Evolutionary conservation across 2,888 invertebrate genomes (phyloP).

Genomic region (Cyrtodaria siliqua): DNA sequence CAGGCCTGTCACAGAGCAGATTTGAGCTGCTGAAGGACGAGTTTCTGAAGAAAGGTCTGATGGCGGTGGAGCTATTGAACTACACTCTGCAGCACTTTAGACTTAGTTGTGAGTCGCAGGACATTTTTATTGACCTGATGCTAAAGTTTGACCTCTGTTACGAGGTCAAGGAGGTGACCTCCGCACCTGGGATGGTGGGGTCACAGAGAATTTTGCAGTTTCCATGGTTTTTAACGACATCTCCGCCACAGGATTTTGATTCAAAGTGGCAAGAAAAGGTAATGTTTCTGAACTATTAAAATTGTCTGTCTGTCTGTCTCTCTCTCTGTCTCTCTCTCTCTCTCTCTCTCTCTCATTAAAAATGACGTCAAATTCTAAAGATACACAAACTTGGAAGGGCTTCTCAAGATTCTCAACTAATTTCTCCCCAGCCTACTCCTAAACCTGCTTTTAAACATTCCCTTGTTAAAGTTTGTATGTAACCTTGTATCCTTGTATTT

Average conservation of each 20-base stretch:
- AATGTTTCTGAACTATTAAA: no score
- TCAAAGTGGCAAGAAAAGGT: slow-evolving; percentile 71
- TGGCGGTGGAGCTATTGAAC: slow-evolving; percentile 77
- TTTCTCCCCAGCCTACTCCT: no score
- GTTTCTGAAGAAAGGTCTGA: slow-evolving; percentile 75
- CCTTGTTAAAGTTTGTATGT: no score
- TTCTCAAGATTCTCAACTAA: no score
- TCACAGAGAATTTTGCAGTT: slow-evolving; percentile 75
- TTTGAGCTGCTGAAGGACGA: slow-evolving; percentile 74
- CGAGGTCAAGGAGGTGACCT: slow-evolving; percentile 69
- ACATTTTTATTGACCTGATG: slow-evolving; percentile 80
- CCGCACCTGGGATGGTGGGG: slow-evolving; percentile 65
- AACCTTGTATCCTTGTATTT: no score
- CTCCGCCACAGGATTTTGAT: slow-evolving; percentile 65
- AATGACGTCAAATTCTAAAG: no score
- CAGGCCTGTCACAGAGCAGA: slow-evolving; percentile 55
- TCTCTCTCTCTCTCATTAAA: no score
- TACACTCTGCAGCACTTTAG: slow-evolving; percentile 77
- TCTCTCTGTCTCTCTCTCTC: no score
- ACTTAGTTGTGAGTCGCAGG: slow-evolving; percentile 72
- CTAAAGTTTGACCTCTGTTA: slow-evolving; percentile 82
- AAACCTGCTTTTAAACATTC: no score
- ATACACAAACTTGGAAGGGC: no score
- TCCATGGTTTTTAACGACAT: slow-evolving; percentile 79
- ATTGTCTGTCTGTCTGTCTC: no score